Evolutionary conservation across 2,113 vertebrate genomes (phyloP), one percentile per base, ranked within the genome.

Genomic region (Panurus biarmicus): DNA sequence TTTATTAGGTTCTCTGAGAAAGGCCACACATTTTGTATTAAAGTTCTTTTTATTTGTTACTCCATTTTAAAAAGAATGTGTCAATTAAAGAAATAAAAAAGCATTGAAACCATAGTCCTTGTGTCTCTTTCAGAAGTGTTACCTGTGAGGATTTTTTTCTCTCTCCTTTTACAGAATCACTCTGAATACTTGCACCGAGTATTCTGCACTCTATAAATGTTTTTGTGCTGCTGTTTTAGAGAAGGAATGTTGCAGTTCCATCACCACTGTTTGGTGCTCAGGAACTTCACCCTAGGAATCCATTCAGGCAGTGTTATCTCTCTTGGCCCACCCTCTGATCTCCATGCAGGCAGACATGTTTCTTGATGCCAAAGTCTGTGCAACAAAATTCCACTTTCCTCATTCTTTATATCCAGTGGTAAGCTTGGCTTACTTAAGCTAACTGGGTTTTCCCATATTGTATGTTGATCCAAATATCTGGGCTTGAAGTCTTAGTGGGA

Each of bases 1-100:
- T 74, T 77, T 73, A 44, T 50, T 75, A 11, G 45, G 3, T 75
- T 75, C 42, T 74, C 24, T 51, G 48, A 44, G 23, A 72, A 91
- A 80, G 85, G 50, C 57, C 31, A 78, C 47, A 44, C 33, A 48
- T 62, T 58, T 87, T 93, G 29, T 45, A 65, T 36, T 75, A 28
- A n/a, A 21, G 7, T 91, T 67, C 67, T 84, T 62, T 92, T 86
- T 89, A 42, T 50, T 94, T 91, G 51, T 89, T 57, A 67, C 36
- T 87, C 28, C 35, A 7, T 83, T 96, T 95, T 91, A 42, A 81
- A 90, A 96, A 84, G 17, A 58, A 29, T 40, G 8, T 60, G 20
- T 97, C 95, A 97, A 36, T 98, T 97, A 85, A 97, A 98, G 71
- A 98, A 98, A 96, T 98, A 98, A 96, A 97, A 97, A 97, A 60